Evolutionary conservation across 1,140 invertebrate species (phyloP), one percentile per base, ranked within the genome.

Genomic region (Palaemon carinicauda): DNA sequence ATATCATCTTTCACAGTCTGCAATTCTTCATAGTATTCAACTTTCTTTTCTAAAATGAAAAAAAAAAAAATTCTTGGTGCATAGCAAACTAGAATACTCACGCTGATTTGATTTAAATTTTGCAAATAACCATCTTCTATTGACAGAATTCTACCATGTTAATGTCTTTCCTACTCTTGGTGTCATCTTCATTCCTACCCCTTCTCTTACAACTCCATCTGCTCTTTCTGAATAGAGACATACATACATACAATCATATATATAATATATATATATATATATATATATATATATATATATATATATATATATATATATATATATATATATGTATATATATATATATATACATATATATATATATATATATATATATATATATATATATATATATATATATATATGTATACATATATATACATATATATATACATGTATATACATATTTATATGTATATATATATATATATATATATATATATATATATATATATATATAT

Each of bases 211-310:
- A n/a, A n/a, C n/a, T n/a, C n/a, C n/a, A n/a, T n/a, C n/a, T n/a
- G n/a, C n/a, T n/a, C n/a, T n/a, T n/a, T n/a, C n/a, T n/a, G n/a
- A n/a, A n/a, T n/a, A n/a, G n/a, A n/a, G n/a, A n/a, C n/a, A 17
- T 5, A 60, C 56, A 60, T 17, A 60, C 56, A 60, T 17, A 60
- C 21, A 60, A n/a, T 4, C 14, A 60, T 60, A 60, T 60, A 60
- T 60, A 60, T 60, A 60, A 60, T 60, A 60, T 60, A 60, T 60
- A 60, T 60, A 60, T 60, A 60, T 60, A 60, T 60, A 60, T 60
- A 60, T 60, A 60, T 60, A 60, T 60, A 60, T 60, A 60, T 60
- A 60, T 60, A 60, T 60, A 60, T 60, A 60, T 60, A 60, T 60
- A 60, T 60, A 60, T 60, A 60, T 60, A 60, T 60, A 60, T 60